A percentile compares a stretch with the other conserved stretches of the same genome.
Evolutionary conservation across 2,888 invertebrate species (phyloP).

Genomic region (Agriopis aurantiaria): DNA sequence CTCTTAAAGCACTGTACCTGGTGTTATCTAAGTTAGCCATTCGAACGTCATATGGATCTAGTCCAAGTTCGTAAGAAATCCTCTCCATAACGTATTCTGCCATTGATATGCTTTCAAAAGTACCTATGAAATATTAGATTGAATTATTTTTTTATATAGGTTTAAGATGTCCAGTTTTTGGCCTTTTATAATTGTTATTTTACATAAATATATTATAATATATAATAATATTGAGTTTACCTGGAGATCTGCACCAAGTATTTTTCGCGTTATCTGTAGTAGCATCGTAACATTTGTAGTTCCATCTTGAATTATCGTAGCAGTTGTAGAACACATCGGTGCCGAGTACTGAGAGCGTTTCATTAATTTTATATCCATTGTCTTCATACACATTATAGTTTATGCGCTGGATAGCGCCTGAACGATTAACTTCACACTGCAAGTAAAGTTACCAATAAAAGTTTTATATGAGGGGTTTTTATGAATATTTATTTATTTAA

Average conservation of each 20-base stretch:
- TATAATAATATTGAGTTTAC: conserved; percentile 39
- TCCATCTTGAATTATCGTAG: conserved; percentile 59
- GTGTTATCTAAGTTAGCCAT: conserved; percentile 76
- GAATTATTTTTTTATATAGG: not conserved
- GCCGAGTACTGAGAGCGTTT: conserved; percentile 47
- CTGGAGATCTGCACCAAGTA: conserved; percentile 63
- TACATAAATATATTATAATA: too few species aligned
- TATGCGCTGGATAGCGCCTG: conserved; percentile 80
- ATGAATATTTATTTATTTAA: too few species aligned
- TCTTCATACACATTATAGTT: conserved; percentile 78
- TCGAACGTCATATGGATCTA: conserved; percentile 86
- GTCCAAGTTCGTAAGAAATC: conserved; percentile 80
- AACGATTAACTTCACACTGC: conserved; percentile 62
- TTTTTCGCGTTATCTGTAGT: conserved; percentile 61
- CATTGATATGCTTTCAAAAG: conserved; percentile 83
- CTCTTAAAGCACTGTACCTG: conserved; percentile 57
- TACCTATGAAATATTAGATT: conserved; percentile 56
- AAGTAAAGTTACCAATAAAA: not conserved
- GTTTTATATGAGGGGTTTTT: conserved; percentile 35
- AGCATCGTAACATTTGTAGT: conserved; percentile 52
- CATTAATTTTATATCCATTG: conserved; percentile 68
- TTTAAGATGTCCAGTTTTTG: not conserved
- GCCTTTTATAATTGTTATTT: not conserved
- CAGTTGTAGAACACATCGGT: conserved; percentile 53
- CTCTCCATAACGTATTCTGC: conserved; percentile 88